These are phyloP conservation scores for Lapara coniferarum DNA, from an alignment of 2,888 invertebrate genomes.

Conservation along the genomic window DNA sequence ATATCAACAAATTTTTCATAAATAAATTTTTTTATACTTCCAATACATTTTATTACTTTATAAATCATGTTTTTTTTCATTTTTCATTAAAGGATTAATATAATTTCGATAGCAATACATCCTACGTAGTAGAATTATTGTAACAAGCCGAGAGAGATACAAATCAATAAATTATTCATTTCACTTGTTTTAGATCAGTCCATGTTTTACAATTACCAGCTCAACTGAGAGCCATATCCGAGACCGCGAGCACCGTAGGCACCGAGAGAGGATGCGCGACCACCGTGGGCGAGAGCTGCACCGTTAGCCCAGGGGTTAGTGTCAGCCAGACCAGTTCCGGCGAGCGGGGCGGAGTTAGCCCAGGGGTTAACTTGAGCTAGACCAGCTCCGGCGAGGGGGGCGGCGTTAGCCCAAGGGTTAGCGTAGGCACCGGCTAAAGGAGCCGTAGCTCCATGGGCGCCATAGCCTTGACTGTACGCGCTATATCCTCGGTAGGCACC, in stretches of 20 bases:
- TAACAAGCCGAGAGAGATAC: background rate
- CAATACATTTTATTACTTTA: background rate
- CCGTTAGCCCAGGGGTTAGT: constrained; percentile 30
- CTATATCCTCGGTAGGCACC: constrained; percentile 42
- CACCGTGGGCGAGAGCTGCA: constrained; percentile 24
- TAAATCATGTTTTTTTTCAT: background rate
- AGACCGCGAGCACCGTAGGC: constrained; percentile 27
- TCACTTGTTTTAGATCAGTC: background rate
- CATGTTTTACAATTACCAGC: constrained; percentile 29
- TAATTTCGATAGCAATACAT: constrained; percentile 42
- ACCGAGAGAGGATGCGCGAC: constrained; percentile 12
- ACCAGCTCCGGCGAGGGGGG: background rate
- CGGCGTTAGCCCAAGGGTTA: background rate
- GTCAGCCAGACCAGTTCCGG: background rate
- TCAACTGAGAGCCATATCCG: constrained; percentile 32
- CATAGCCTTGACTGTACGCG: constrained; percentile 23
- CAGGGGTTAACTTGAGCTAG: constrained; percentile 3
- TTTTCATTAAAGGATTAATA: constrained; percentile 24
- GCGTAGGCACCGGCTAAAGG: background rate
- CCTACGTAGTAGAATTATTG: constrained; percentile 14
- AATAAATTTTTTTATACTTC: background rate
- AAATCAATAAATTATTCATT: constrained; percentile 1
- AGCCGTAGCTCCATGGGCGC: constrained; percentile 26
- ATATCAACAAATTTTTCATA: background rate
- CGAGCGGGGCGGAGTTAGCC: constrained; percentile 1